phyloP scores from a whole-genome alignment of 2,797 vertebrate species.

The Nannoperca obscura region DNA sequence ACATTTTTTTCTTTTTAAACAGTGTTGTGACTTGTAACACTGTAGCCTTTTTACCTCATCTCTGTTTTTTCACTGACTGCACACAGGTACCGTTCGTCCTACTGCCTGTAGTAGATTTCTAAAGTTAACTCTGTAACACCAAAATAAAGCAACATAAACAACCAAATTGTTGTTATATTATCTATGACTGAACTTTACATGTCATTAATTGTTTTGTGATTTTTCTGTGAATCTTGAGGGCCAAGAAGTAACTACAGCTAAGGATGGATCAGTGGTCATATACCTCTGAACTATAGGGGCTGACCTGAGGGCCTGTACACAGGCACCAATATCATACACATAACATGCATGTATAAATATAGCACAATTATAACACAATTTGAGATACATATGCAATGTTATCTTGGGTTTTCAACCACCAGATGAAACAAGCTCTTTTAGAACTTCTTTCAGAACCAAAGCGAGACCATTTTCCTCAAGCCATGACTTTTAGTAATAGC shows the following conservation, averaged over 20 bases:
- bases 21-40: conserved; percentile 88
- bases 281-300: neutral
- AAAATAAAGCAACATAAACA: conserved; percentile 85
- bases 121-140: conserved; percentile 94
- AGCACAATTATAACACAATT: neutral
- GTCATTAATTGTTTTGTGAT: neutral
- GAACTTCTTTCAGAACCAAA: neutral
- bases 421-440: neutral
- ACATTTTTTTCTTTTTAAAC: conserved; percentile 77
- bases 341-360: neutral
- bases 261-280: neutral
- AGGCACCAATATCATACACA: neutral
- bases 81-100: conserved; percentile 83
- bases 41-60: conserved; percentile 90
- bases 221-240: neutral
- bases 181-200: conserved; percentile 1
- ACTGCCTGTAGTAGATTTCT: conserved; percentile 88
- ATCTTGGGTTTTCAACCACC: neutral
- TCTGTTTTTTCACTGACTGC: conserved; percentile 89
- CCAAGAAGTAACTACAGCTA: neutral
- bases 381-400: neutral
- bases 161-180: conserved; percentile 30
- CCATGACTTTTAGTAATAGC: neutral
- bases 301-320: neutral
- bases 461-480: neutral